These are phyloP conservation scores for Tuberolachnus salignus DNA, from an alignment of 2,888 invertebrate genomes.

Conservation along the genomic window DNA sequence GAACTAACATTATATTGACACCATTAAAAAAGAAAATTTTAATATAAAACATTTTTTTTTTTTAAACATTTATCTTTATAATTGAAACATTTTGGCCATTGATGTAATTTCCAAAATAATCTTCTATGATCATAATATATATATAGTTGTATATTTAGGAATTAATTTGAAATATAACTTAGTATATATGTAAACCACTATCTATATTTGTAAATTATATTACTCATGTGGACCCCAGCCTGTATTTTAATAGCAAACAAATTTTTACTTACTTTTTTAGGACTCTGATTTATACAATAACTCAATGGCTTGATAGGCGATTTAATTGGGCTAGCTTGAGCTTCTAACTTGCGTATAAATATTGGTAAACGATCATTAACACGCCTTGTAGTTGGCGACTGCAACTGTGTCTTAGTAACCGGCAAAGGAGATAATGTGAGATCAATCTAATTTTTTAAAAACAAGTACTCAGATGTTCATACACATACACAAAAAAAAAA, in stretches of 20 bases:
- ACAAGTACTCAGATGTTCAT: conserved; percentile 34
- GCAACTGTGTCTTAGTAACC: conserved; percentile 65
- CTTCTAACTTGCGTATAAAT: conserved; percentile 66
- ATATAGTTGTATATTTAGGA: not conserved
- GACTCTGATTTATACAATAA: conserved; percentile 85
- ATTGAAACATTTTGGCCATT: too few species aligned
- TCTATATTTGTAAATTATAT: too few species aligned
- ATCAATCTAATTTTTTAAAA: conserved; percentile 59
- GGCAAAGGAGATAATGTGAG: conserved; percentile 78
- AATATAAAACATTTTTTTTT: too few species aligned
- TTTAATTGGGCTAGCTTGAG: conserved; percentile 55
- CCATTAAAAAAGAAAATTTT: too few species aligned
- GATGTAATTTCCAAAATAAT: too few species aligned
- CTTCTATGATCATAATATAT: too few species aligned
- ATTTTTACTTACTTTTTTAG: conserved; percentile 71
- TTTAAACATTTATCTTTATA: too few species aligned
- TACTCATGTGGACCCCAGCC: too few species aligned
- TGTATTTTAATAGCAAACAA: too few species aligned
- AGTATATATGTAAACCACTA: too few species aligned
- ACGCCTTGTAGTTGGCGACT: conserved; percentile 68
- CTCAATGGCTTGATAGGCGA: conserved; percentile 57
- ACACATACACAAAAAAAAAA: too few species aligned
- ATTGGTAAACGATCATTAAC: conserved; percentile 68
- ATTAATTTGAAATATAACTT: not conserved
- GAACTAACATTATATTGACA: too few species aligned